Evolutionary conservation across 2,888 invertebrate genomes (phyloP).

Genomic region (Heliconius cydno): DNA sequence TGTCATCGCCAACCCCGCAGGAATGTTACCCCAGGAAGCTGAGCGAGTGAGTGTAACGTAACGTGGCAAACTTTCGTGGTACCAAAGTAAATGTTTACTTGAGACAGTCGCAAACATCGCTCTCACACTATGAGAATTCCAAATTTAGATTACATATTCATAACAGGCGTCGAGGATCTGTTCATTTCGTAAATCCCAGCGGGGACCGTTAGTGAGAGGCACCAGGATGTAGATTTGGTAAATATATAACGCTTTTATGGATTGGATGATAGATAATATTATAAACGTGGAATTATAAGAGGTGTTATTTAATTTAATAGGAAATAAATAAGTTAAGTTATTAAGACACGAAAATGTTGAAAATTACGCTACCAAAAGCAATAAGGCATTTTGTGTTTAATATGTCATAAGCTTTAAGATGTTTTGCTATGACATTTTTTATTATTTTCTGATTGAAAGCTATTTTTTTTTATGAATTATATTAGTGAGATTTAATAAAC

Average conservation of each 20-base stretch:
- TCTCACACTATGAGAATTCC: slow-evolving; percentile 79
- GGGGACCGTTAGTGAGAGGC: slow-evolving; percentile 64
- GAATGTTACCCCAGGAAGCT: slow-evolving; percentile 60
- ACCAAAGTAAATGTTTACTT: slow-evolving; percentile 69
- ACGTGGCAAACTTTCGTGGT: slow-evolving; percentile 52
- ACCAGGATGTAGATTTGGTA: slow-evolving; percentile 49
- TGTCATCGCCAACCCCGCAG: slow-evolving; percentile 59
- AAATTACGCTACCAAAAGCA: too few species aligned
- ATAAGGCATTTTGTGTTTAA: too few species aligned
- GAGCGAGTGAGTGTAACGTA: slow-evolving; percentile 48
- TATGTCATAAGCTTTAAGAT: too few species aligned
- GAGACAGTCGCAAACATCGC: slow-evolving; percentile 78
- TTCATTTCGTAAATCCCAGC: slow-evolving; percentile 73
- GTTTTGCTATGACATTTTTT: too few species aligned
- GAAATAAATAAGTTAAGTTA: too few species aligned
- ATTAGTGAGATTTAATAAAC: too few species aligned
- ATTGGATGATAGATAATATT: background rate
- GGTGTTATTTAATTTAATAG: too few species aligned
- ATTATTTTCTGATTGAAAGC: too few species aligned
- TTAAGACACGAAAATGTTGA: too few species aligned
- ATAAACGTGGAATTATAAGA: too few species aligned
- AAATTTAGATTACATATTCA: slow-evolving; percentile 82
- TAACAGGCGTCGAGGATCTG: slow-evolving; percentile 75
- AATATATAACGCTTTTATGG: slow-evolving; percentile 2
- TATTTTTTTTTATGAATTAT: too few species aligned